Evolutionary conservation across 2,888 invertebrate species (phyloP), one percentile per base, ranked within the genome.

Genomic region (Sinodicranocentrus sp.): DNA sequence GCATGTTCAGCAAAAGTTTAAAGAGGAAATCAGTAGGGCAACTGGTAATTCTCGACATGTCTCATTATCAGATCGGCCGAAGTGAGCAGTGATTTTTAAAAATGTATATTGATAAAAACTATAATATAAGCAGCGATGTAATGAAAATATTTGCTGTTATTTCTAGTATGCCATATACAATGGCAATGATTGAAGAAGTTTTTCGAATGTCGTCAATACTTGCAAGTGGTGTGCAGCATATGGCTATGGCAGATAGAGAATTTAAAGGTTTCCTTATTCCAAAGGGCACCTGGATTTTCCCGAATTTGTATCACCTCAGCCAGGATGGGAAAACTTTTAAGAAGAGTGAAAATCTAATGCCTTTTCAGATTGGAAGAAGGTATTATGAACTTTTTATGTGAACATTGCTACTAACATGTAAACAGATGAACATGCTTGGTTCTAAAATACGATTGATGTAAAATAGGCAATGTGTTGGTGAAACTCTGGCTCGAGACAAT

Each of bases 151-250:
- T n/a, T n/a, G 39, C 21, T 44, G 10, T 67, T 17, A 48, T 21
- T 33, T 33, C n/a, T 44, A 79, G 84, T 70, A 90, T 94, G 91
- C 93, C 93, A 0, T 94, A 92, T 84, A 92, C 92, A 0, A 94
- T 94, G 88, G 93, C 94, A 0, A 92, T 93, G 19, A 89, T 94
- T 19, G 92, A 94, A 0, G 94, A 94, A 89, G 90, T 90, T 10
- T 89, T 94, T 90, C 90, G 94, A 76, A 91, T 91, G 61, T 93
- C 94, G 84, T 93, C 94, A 0, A 87, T 93, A 10, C 93, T 94
- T 1, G 94, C 94, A 0, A 91, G 94, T 1, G 91, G 93, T 33
- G 91, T 94, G 0, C 91, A 92, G 0, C 94, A 94, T 85, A 91
- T 92, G 67, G 90, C 92, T 0, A 87, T 91, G 86, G 90, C 89